Evolutionary conservation across 2,888 invertebrate genomes (phyloP).

Genomic region (Ferrisia virgata): DNA sequence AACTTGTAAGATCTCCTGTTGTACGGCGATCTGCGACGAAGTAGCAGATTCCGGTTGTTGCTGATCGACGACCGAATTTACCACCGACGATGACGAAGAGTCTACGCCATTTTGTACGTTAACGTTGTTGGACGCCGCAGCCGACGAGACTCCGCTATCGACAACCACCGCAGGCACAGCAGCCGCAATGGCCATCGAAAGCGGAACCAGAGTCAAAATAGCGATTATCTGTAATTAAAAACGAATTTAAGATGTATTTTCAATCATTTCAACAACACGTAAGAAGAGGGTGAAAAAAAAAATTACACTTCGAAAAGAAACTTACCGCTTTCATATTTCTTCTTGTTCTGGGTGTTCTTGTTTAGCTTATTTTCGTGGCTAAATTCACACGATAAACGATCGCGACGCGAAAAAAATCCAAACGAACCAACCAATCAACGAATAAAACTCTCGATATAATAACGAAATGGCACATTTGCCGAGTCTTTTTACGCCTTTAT

Average conservation of each 20-base stretch:
- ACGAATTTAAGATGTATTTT: background rate
- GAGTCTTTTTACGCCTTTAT: background rate
- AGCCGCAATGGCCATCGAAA: background rate
- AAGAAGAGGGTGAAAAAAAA: no score
- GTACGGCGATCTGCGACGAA: conserved; percentile 28
- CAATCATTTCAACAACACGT: no score
- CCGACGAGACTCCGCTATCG: background rate
- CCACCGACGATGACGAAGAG: background rate
- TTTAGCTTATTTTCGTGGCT: no score
- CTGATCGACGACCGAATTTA: background rate
- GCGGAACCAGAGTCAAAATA: background rate
- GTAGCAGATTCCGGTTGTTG: conserved; percentile 17
- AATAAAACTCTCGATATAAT: background rate
- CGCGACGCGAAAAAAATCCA: background rate
- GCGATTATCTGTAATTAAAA: background rate
- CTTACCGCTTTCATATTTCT: background rate
- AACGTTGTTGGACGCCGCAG: background rate
- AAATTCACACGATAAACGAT: background rate
- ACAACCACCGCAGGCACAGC: background rate
- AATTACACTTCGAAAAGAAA: no score
- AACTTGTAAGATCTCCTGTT: background rate
- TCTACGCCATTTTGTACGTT: conserved; percentile 19
- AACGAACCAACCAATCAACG: no score
- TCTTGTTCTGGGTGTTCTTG: background rate
- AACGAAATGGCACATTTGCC: background rate